Evolutionary conservation across 2,113 vertebrate species (phyloP).

Genomic region (Fulica atra): DNA sequence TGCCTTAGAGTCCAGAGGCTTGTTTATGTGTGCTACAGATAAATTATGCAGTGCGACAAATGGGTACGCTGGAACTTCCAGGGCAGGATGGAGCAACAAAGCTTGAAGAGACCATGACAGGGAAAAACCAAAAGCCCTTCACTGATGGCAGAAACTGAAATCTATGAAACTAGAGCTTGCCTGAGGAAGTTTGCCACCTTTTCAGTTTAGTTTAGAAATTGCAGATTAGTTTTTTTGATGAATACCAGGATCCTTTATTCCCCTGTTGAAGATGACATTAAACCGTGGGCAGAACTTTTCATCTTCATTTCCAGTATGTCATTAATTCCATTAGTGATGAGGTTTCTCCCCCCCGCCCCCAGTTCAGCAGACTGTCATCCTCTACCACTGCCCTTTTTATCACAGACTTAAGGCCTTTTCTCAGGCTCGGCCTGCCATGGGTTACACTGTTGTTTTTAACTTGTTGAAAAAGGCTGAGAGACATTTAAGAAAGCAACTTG

Average conservation of each 20-base stretch:
- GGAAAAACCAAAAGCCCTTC: background rate
- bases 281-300: background rate
- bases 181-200: background rate
- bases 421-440: background rate
- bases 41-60: background rate
- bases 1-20: background rate
- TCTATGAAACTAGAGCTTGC: background rate
- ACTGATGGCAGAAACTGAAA: background rate
- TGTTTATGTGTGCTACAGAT: background rate
- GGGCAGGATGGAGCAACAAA: background rate
- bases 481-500: background rate
- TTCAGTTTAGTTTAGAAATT: background rate
- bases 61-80: background rate
- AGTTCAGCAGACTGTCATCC: background rate
- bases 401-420: background rate
- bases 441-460: background rate
- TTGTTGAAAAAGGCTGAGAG: background rate
- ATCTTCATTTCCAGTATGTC: background rate
- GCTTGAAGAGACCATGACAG: fast-evolving
- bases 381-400: background rate
- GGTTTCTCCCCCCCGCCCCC: fast-evolving
- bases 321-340: background rate
- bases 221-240: background rate
- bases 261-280: background rate
- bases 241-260: background rate